Evolutionary conservation across 23 tunicate species (phyloP), one percentile per base, ranked within the genome.

Genomic region (Ciona savignyi): DNA sequence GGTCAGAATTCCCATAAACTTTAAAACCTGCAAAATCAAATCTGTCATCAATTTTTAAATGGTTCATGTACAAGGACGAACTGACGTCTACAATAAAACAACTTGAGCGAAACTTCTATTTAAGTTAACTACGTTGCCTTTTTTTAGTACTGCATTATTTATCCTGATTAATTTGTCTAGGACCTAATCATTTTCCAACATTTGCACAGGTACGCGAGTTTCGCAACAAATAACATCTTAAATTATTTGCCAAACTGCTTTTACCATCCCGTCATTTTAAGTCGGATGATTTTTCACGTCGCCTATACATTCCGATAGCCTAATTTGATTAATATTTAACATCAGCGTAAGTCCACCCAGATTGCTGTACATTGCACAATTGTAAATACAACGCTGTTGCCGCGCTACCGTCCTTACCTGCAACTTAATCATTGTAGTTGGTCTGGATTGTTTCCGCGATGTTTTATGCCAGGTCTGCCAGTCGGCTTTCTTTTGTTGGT

Each of bases 1-100:
- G 33, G 97, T 91, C 83, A 91, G 67, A 60, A 91, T 82, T 65
- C 97, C 97, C 97, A 91, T 91, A 77, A 73, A 91, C 75, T 81
- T 65, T 64, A 91, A 83, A 68, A 91, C 91, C 97, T 91, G 64
- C 4, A 70, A 62, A 51, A 67, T 62, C 22, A 35, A 35, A 24
- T n/a, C n/a, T n/a, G n/a, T n/a, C n/a, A n/a, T n/a, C n/a, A n/a
- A n/a, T n/a, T n/a, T n/a, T n/a, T n/a, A n/a, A n/a, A n/a, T n/a
- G n/a, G n/a, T n/a, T n/a, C n/a, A n/a, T n/a, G n/a, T n/a, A n/a
- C 15, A 42, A 42, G 56, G 56, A 6, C 56, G 11, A 9, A 6
- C 15, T 42, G 15, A 6, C 56, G 56, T n/a, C 56, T 42, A 42
- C 56, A 42, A 42, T 42, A 42, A 42, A 6, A 15, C 15, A 15